These are phyloP conservation scores for Argya squamiceps DNA, from an alignment of 2,797 vertebrate genomes.

Conservation along the genomic window DNA sequence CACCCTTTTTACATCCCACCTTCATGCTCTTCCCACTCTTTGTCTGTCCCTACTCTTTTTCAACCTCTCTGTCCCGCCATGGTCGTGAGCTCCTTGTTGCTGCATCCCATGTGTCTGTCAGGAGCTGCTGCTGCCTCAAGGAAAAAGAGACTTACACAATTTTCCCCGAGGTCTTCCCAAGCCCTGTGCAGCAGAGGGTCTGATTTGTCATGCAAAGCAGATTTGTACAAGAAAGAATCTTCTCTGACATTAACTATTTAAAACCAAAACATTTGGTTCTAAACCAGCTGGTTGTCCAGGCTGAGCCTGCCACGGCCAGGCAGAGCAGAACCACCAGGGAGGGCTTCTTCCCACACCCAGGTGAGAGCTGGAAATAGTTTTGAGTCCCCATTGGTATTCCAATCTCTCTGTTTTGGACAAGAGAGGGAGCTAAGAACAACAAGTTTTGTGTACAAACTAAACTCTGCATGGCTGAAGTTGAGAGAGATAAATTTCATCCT, in stretches of 20 bases:
- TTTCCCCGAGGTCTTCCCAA: neutral
- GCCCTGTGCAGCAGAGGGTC: neutral
- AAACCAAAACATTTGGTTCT: neutral
- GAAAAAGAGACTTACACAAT: neutral
- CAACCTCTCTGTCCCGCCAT: neutral
- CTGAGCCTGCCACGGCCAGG: neutral
- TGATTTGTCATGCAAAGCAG: neutral
- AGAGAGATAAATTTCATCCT: neutral
- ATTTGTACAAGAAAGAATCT: neutral
- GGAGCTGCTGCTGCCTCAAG: neutral
- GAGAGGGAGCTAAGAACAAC: neutral
- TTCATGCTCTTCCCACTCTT: neutral
- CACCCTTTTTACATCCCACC: neutral
- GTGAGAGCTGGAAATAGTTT: neutral
- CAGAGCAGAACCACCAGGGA: neutral
- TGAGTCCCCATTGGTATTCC: neutral
- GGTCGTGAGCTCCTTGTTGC: fast-evolving
- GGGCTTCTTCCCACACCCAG: neutral
- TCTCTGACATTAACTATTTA: neutral
- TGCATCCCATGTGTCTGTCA: neutral
- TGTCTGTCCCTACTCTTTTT: neutral
- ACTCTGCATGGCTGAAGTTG: neutral
- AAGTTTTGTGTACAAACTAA: neutral
- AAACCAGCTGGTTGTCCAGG: neutral
- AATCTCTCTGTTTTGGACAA: neutral